Evolutionary conservation across 2,797 vertebrate species (phyloP), one percentile per base, ranked within the genome.

Genomic region (Eremophila alpestris): DNA sequence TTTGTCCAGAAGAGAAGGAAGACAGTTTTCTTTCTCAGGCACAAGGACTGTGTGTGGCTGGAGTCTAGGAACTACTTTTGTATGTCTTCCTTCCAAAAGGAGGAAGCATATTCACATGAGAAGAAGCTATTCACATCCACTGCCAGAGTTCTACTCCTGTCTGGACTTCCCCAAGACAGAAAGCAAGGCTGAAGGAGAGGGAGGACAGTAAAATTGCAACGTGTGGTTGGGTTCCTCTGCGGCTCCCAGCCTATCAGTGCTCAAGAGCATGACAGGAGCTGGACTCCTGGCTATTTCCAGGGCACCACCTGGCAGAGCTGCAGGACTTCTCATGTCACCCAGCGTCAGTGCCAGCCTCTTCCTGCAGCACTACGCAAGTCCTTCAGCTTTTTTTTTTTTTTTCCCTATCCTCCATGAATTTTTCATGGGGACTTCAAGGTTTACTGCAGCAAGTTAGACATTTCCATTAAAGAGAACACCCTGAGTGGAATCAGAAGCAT

Each of bases 361-460:
- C 59, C 70, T 77, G 65, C 46, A 65, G 62, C 14, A 45, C 91
- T 64, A 69, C 0, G 0, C 20, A 68, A 80, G 58, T 54, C 40
- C 73, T 76, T 87, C 45, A 36, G 38, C 38, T 73, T 77, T 73
- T 70, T 78, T 89, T 60, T 38, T 38, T 38, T 38, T 38, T 38
- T 38, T 38, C 36, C 36, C 67, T 77, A 69, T 80, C 41, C 40
- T 80, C 75, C 60, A 92, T 87, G 45, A 93, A 84, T 95, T 93
- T 95, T 95, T 96, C 83, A 93, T 83, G 68, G 74, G 11, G 34
- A 79, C 68, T 93, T 90, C 52, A 94, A 94, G 48, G 88, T 88
- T 95, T 90, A 60, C 78, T 89, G 70, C 90, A 90, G 77, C 10
- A 86, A 91, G 86, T 74, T 79, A 96, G 80, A 87, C 10, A 88